Conservation (phyloP, 1,140 invertebrate genomes). For the Euglossa dilemma region DNA sequence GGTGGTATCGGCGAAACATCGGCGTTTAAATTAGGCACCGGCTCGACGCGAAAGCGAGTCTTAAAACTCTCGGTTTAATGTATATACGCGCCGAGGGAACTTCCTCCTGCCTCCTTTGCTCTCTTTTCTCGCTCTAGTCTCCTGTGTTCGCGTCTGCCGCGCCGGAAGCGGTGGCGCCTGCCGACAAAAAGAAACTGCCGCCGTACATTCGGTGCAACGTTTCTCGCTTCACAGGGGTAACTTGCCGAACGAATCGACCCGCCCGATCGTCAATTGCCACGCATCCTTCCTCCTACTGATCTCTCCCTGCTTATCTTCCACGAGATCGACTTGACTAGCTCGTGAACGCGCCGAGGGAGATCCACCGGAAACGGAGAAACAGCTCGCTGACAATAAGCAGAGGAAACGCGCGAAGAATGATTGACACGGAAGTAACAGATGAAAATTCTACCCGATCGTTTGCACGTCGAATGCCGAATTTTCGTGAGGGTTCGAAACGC, state of each 20-base stretch:
- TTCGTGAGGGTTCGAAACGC: background rate
- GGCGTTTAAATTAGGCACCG: background rate
- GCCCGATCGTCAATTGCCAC: background rate
- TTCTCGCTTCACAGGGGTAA: background rate
- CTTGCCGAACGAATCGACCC: background rate
- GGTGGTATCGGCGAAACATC: background rate
- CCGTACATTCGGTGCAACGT: background rate
- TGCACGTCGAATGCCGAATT: background rate
- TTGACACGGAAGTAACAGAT: background rate
- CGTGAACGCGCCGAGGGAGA: background rate
- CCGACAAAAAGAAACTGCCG: slow-evolving; percentile 24
- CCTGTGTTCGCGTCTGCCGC: slow-evolving; percentile 32
- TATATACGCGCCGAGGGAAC: background rate
- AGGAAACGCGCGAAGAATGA: background rate
- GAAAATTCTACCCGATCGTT: background rate
- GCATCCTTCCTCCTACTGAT: background rate
- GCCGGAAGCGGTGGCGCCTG: slow-evolving; percentile 43
- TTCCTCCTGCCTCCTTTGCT: background rate
- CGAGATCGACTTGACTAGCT: background rate
- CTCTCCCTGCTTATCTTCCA: background rate
- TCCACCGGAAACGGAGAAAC: background rate
- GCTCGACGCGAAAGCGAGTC: slow-evolving; percentile 13
- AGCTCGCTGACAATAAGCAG: background rate
- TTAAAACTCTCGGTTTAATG: slow-evolving; percentile 24
- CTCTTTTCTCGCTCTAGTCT: slow-evolving; percentile 10